Base-by-base conservation (phyloP, 2,113 vertebrate species). In the Oplegnathus fasciatus region DNA sequence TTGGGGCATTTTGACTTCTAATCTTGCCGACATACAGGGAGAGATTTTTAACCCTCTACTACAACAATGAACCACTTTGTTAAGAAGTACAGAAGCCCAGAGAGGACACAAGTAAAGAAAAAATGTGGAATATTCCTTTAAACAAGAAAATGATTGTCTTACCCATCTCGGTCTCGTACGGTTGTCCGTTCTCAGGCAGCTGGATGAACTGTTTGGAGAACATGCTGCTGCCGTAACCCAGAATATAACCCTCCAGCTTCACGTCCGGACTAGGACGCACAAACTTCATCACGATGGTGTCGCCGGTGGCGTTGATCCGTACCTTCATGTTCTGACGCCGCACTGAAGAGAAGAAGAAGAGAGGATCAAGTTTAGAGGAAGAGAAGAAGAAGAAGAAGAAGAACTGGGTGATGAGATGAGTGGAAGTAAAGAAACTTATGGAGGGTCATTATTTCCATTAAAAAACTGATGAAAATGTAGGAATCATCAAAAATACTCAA, bases 131-230 rank as follows among this genome's bases (percentile, higher is more conserved):
- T n/a, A n/a, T n/a, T n/a, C n/a, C n/a, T n/a, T 37, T 3, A 37
- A 37, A 37, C 3, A 37, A 4, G 34, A 37, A 37, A 3, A 17
- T 30, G 1, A 6, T 28, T 30, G 9, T 44, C 97, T 96, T 95
- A 99, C 98, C 97, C 26, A 99, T 95, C 92, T 98, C 96, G 0
- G 97, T 96, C 80, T 96, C 50, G 0, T 95, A 97, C 48, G 92
- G 92, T 70, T 95, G 95, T 37, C 98, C 98, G 15, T 97, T 96
- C 0, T 96, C 91, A 1, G 98, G 97, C 73, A 99, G 94, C 80
- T 95, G 96, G 86, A 99, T 97, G 91, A 97, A 98, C 83, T 99
- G 97, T 74, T 96, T 98, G 92, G 97, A 96, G 84, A 97, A 96
- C 64, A 96, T 89, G 69, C 82, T 97, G 91, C 96, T 97, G 74